Evolutionary conservation across 2,888 invertebrate species (phyloP).

Genomic region (Drosophila nr. fundita): DNA sequence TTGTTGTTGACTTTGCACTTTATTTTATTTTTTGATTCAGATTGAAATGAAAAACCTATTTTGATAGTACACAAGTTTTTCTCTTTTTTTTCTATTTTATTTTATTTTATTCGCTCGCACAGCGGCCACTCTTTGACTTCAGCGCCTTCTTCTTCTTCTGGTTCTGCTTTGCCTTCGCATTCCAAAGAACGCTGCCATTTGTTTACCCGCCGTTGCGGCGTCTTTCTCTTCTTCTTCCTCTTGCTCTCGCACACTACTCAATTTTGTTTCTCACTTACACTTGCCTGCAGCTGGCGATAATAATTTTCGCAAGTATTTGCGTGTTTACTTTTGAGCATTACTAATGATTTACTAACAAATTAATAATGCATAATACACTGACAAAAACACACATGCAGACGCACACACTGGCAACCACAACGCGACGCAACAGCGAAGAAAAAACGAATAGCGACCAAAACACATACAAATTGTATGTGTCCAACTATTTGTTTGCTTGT

Average conservation of each 20-base stretch:
- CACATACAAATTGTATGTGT: constrained; percentile 23
- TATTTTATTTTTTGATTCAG: constrained; percentile 50
- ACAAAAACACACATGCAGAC: constrained; percentile 23
- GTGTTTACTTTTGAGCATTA: constrained; percentile 48
- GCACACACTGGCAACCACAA: constrained; percentile 23
- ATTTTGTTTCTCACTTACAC: constrained; percentile 62
- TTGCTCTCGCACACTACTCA: constrained; percentile 12
- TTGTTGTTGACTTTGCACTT: constrained; percentile 75
- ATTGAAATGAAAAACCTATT: constrained; percentile 61
- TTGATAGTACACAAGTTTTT: constrained; percentile 45
- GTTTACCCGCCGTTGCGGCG: constrained; percentile 64
- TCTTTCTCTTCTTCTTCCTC: constrained; percentile 34
- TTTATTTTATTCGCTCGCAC: constrained; percentile 24
- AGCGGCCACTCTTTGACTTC: constrained; percentile 19
- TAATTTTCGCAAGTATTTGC: constrained; percentile 62
- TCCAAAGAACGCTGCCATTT: constrained; percentile 63
- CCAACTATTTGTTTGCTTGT: constrained; percentile 44
- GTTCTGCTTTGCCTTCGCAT: constrained; percentile 48
- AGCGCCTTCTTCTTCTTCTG: constrained; percentile 16
- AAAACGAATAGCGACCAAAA: constrained; percentile 17
- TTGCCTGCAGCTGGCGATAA: constrained; percentile 61
- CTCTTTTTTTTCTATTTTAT: constrained; percentile 3
- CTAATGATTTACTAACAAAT: constrained; percentile 62
- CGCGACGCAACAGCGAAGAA: constrained; percentile 17
- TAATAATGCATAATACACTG: constrained; percentile 52